These are phyloP conservation scores for Prunella himalayana DNA, from an alignment of 2,113 vertebrate species.

Conservation along the genomic window DNA sequence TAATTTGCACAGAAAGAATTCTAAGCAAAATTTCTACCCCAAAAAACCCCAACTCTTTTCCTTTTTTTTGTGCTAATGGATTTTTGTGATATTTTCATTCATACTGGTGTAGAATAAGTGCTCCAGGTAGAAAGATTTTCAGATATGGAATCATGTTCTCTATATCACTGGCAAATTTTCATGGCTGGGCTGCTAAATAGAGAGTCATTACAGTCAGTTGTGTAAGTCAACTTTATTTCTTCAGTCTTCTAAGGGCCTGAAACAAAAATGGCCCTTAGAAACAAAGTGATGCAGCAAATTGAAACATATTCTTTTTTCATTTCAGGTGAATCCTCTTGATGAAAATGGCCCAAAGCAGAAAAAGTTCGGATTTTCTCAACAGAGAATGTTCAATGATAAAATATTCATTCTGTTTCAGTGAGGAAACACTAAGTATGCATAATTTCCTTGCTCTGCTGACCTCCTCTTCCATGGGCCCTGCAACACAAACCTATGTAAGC, in stretches of 20 bases:
- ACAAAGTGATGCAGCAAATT: neutral
- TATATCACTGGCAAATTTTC: neutral
- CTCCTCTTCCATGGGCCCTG: neutral
- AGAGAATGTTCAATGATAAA: neutral
- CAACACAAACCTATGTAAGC: neutral
- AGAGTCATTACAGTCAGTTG: neutral
- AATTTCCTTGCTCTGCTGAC: neutral
- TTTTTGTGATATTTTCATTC: too few species aligned
- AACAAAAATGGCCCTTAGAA: neutral
- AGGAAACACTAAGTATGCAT: neutral
- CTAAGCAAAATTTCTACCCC: neutral
- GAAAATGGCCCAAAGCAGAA: neutral
- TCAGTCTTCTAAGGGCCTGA: neutral
- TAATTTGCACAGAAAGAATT: neutral
- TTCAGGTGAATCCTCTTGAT: neutral
- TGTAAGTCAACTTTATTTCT: neutral
- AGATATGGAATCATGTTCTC: neutral
- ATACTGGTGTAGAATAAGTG: neutral
- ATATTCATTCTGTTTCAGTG: neutral
- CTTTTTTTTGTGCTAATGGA: neutral
- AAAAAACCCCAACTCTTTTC: rapidly evolving
- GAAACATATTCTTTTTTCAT: neutral
- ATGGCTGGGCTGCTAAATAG: neutral
- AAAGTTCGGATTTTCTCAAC: neutral
- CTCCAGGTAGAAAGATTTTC: neutral